These are phyloP conservation scores for Stenchaetothrips biformis DNA, from an alignment of 2,888 invertebrate species.

Conservation along the genomic window DNA sequence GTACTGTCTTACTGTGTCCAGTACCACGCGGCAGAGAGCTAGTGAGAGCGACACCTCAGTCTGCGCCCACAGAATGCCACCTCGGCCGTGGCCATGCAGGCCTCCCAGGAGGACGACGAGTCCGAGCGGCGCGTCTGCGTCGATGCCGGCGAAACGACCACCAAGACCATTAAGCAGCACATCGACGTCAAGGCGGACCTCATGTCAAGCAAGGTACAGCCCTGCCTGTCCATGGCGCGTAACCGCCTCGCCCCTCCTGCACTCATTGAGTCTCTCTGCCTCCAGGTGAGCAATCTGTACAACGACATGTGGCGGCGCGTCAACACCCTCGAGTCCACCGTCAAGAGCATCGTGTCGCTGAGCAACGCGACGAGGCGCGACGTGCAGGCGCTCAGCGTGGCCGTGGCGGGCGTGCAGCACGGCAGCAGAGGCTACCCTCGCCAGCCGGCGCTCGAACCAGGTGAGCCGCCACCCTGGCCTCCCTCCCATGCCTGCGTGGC, in stretches of 20 bases:
- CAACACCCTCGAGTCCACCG: conserved; percentile 45
- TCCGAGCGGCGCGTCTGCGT: not conserved
- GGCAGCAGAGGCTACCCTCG: not conserved
- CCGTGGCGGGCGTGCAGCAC: not conserved
- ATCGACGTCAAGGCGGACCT: conserved; percentile 11
- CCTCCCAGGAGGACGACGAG: not conserved
- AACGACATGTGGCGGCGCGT: conserved; percentile 58
- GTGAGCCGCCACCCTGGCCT: not conserved
- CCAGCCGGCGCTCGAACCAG: not conserved
- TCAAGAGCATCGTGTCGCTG: conserved; percentile 52
- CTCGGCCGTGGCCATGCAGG: conserved; percentile 47
- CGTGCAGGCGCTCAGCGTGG: conserved; percentile 44
- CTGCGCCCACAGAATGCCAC: conserved; percentile 49
- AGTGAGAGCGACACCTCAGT: conserved; percentile 19
- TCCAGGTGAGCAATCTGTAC: conserved; percentile 59
- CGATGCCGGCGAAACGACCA: conserved; percentile 9
- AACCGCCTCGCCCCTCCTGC: not conserved
- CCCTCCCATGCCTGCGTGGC: no score
- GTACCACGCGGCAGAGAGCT: not conserved
- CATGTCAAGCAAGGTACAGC: conserved; percentile 39
- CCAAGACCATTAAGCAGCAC: conserved; percentile 26
- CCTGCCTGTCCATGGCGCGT: not conserved
- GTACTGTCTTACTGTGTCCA: not conserved
- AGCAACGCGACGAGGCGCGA: conserved; percentile 54
- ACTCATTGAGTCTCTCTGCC: not conserved